Evolutionary conservation across 2,888 invertebrate genomes (phyloP).

Genomic region (Venusia cambrica): DNA sequence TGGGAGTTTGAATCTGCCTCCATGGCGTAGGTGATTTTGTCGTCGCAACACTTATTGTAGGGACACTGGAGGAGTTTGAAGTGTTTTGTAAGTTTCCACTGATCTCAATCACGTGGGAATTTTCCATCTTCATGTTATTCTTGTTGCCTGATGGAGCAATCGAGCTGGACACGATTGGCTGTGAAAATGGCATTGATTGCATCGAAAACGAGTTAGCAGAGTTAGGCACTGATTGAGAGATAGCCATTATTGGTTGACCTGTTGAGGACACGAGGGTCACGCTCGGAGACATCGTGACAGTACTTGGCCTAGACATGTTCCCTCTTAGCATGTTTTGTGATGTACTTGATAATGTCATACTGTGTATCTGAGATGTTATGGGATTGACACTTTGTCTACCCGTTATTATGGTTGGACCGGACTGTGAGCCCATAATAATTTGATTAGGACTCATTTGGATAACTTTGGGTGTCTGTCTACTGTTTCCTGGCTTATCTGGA

Average conservation of each 20-base stretch:
- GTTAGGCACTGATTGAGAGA: slow-evolving; percentile 68
- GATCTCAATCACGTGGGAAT: slow-evolving; percentile 72
- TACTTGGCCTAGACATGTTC: slow-evolving; percentile 56
- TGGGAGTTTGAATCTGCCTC: slow-evolving; percentile 58
- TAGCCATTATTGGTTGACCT: slow-evolving; percentile 75
- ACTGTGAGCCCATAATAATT: slow-evolving; percentile 54
- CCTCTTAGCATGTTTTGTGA: slow-evolving; percentile 59
- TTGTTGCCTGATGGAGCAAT: slow-evolving; percentile 65
- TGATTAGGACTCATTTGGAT: slow-evolving; percentile 65
- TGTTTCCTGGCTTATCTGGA: slow-evolving; percentile 64
- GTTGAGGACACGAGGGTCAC: slow-evolving; percentile 70
- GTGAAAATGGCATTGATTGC: slow-evolving; percentile 71
- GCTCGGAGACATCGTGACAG: slow-evolving; percentile 67
- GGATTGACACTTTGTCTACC: slow-evolving; percentile 70
- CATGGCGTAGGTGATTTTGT: slow-evolving; percentile 73
- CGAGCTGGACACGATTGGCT: slow-evolving; percentile 74
- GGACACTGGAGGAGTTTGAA: slow-evolving; percentile 54
- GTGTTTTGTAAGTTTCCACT: slow-evolving; percentile 70
- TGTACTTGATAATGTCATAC: slow-evolving; percentile 63
- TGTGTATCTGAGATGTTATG: slow-evolving; percentile 73
- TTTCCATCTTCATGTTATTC: slow-evolving; percentile 66
- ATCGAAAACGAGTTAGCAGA: slow-evolving; percentile 60
- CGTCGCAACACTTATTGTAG: slow-evolving; percentile 72
- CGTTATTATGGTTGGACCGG: slow-evolving; percentile 54
- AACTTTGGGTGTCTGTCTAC: slow-evolving; percentile 69